Conservation (phyloP, 2,797 vertebrate species). For the Pseudochirops cupreus region DNA sequence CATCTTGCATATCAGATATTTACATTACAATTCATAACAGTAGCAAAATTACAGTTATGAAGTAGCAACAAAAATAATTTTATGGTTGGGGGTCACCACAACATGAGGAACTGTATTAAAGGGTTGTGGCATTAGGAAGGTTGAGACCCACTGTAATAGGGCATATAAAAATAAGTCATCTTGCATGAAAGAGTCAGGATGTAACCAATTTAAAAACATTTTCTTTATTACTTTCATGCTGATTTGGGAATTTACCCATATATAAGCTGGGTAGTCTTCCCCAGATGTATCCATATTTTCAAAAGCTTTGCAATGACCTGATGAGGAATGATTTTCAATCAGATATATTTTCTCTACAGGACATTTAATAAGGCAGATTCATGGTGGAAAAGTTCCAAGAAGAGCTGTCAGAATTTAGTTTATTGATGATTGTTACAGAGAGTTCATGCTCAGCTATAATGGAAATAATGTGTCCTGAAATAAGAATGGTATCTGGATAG, state of each 20-base stretch:
- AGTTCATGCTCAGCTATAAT: constrained; percentile 26
- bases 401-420: constrained; percentile 29
- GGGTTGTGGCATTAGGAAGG: too few species aligned
- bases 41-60: too few species aligned
- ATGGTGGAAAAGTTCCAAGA: constrained; percentile 51
- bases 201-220: constrained; percentile 33
- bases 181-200: constrained; percentile 45
- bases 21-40: too few species aligned
- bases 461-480: constrained; percentile 50
- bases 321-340: constrained; percentile 55
- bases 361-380: constrained; percentile 49
- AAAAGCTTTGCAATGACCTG: constrained; percentile 1
- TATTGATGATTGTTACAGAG: constrained; percentile 29
- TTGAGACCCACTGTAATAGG: too few species aligned
- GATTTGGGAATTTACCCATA: constrained; percentile 24
- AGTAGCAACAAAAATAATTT: too few species aligned
- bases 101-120: too few species aligned
- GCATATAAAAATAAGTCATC: constrained; percentile 9
- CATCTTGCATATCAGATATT: too few species aligned
- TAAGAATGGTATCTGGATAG: constrained; percentile 55
- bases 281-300: not conserved
- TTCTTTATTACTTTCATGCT: constrained; percentile 34
- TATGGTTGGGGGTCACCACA: too few species aligned
- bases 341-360: constrained; percentile 41
- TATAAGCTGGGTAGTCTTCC: constrained; percentile 29